A percentile compares a stretch with the other conserved stretches of the same genome.
Conservation (phyloP, 1,140 invertebrate species). For the Gyrodactylus bullatarudis region DNA sequence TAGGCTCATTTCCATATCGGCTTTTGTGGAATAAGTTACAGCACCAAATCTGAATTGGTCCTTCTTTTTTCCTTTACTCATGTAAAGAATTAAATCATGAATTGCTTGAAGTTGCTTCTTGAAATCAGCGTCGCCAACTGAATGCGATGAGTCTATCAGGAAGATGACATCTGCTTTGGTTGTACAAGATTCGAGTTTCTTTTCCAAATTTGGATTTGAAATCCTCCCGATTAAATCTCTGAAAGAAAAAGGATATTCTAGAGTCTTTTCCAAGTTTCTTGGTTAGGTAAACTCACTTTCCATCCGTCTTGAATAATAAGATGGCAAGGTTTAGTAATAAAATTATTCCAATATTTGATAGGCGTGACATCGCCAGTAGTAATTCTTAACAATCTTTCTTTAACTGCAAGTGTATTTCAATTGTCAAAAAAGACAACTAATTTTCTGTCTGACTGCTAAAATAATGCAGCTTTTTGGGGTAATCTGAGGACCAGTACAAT, state of each 20-base stretch:
- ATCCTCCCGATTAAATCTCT: background rate
- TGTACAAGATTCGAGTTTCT: background rate
- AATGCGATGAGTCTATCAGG: background rate
- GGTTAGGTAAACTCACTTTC: background rate
- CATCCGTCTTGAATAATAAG: background rate
- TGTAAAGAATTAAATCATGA: background rate
- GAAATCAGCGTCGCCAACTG: background rate
- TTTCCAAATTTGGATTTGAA: background rate
- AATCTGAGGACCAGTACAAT: too few relatives aligned
- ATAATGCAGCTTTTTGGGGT: too few relatives aligned
- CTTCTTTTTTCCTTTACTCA: background rate
- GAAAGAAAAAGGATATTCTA: background rate
- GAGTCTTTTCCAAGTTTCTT: background rate
- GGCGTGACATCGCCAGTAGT: background rate
- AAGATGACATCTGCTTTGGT: slow-evolving; percentile 1
- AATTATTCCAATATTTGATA: background rate
- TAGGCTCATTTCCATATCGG: slow-evolving; percentile 1
- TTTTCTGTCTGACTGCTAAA: background rate
- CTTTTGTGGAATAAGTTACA: background rate
- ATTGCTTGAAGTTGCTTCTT: background rate
- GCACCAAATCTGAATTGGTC: background rate
- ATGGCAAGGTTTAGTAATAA: background rate
- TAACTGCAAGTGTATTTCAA: background rate
- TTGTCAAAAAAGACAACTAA: background rate
- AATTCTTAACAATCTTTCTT: background rate